A percentile compares a stretch with the other conserved stretches of the same genome.
phyloP scores from a whole-genome alignment of 2,797 vertebrate genomes.

The Sciurus vulgaris region DNA sequence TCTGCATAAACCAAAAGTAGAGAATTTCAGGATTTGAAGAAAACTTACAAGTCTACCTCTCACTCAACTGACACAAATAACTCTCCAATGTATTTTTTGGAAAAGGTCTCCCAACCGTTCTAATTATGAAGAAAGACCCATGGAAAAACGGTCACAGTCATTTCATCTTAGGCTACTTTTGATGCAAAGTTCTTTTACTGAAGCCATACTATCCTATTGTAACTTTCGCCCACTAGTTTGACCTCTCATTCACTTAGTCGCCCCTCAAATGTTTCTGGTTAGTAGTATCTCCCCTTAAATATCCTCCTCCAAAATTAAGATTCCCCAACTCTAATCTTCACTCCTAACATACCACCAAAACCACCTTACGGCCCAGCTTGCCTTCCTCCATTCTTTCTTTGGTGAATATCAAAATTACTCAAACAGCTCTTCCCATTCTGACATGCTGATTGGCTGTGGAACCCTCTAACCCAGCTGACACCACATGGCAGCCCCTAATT shows the following conservation, averaged over 20 bases:
- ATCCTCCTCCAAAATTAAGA: constrained; percentile 38
- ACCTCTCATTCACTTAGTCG: neutral
- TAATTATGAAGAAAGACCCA: neutral
- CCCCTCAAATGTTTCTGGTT: neutral
- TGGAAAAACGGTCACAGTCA: neutral
- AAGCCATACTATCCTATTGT: neutral
- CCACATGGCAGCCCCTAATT: neutral
- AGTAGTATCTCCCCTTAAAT: neutral
- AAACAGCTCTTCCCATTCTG: neutral
- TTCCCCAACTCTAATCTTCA: neutral
- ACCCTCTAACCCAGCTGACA: neutral
- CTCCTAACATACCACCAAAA: neutral
- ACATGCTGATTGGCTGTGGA: neutral
- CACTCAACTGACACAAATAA: constrained; percentile 15
- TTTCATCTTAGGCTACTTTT: constrained; percentile 19
- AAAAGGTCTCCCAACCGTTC: constrained; percentile 12
- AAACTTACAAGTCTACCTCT: constrained; percentile 19
- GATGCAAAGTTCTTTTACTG: constrained; percentile 16
- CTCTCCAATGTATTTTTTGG: neutral
- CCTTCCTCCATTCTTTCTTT: constrained; percentile 27
- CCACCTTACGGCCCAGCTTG: neutral
- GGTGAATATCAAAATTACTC: constrained; percentile 34
- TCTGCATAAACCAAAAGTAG: constrained; percentile 42
- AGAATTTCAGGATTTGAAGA: constrained; percentile 19
- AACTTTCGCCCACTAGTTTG: neutral